Base-by-base conservation (phyloP, 2,888 invertebrate genomes). In the Cryptus armator region DNA sequence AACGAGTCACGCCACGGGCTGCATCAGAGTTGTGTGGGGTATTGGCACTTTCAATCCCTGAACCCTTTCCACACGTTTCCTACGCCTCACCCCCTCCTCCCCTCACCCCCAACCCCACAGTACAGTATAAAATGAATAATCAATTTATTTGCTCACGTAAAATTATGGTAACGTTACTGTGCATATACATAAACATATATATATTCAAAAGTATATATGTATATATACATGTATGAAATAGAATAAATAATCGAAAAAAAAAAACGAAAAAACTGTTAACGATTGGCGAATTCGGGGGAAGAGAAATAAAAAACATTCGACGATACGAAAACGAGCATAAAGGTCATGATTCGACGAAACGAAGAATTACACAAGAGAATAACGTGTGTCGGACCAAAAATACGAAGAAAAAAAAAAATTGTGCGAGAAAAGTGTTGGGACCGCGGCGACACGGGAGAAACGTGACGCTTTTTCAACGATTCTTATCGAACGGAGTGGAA, bases 101-200 rank as follows among this genome's bases (percentile, higher is more conserved):
- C 37, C 64, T 46, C 19, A 29, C 0, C 29, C 44, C 51, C 24
- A 56, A 46, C 46, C 81, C 80, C 84, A 78, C 87, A 82, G 72
- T 84, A 83, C 88, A 89, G 87, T 90, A 79, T 81, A 71, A 67
- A 82, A 79, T 79, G 64, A 85, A 90, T 92, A 93, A 93, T 92
- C 91, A 92, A 92, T 92, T 92, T 90, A 91, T 93, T 93, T 92
- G 92, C 92, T 93, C 92, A 92, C 90, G 86, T 93, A 91, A 92
- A 86, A 86, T 91, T 92, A 92, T 85, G 88, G 86, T 91, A 92
- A 91, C 86, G 89, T 90, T 91, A 91, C 89, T 87, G 89, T 90
- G 90, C 89, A 90, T 89, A 91, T 89, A 88, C 91, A 91, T 89
- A 88, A 89, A 88, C 88, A 89, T 86, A 87, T 87, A 88, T 86